Evolutionary conservation across 2,888 invertebrate genomes (phyloP).

Genomic region (Incurvaria masculella): DNA sequence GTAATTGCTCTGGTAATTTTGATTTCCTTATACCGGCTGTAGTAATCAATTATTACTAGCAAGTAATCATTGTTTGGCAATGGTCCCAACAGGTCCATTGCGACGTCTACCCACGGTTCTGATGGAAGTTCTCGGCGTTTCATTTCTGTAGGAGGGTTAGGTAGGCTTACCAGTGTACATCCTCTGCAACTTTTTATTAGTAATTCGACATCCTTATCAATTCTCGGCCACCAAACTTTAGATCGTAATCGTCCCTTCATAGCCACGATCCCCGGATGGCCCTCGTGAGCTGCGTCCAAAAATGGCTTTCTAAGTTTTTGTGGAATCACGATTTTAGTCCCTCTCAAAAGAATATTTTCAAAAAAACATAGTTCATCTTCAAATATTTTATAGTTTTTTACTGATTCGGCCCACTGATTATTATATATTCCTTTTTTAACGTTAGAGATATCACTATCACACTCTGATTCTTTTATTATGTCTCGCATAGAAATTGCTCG

Average conservation of each 20-base stretch:
- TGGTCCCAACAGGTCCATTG: constrained; percentile 8
- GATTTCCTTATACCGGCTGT: constrained; percentile 3
- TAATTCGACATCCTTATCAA: constrained; percentile 14
- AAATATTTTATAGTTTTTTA: constrained; percentile 8
- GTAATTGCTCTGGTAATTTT: neutral
- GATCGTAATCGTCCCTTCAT: constrained; percentile 16
- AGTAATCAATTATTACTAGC: constrained; percentile 5
- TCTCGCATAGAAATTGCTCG: constrained; percentile 2
- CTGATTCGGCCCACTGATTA: constrained; percentile 4
- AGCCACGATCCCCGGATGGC: constrained; percentile 14
- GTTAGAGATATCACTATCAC: constrained; percentile 2
- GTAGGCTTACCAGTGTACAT: constrained; percentile 14
- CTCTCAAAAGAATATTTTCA: constrained; percentile 4
- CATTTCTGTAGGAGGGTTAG: constrained; percentile 8
- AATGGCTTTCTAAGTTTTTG: constrained; percentile 5
- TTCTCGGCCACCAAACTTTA: constrained; percentile 19
- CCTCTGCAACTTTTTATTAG: constrained; percentile 13
- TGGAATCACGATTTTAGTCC: constrained; percentile 1
- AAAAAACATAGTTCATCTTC: constrained; percentile 9
- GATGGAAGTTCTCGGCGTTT: constrained; percentile 2
- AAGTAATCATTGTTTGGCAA: constrained; percentile 6
- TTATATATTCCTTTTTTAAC: constrained; percentile 8
- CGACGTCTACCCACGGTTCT: constrained; percentile 4
- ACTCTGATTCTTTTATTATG: constrained; percentile 2
- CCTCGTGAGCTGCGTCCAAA: constrained; percentile 14